These are phyloP conservation scores for Galago senegalensis DNA, from an alignment of 2,797 vertebrate species.

Conservation along the genomic window DNA sequence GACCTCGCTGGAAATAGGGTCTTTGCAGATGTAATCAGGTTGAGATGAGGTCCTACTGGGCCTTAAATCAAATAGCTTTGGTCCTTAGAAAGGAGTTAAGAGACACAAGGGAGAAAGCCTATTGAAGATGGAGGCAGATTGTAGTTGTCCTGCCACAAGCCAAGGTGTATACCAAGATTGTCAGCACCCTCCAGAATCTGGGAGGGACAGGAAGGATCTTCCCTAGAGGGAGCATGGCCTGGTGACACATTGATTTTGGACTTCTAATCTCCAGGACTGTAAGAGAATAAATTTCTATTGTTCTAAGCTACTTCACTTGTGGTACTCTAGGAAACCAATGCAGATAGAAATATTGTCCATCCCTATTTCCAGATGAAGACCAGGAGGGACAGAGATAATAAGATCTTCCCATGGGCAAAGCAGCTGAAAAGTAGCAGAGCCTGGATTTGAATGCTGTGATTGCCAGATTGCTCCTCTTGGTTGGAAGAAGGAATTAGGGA, in stretches of 20 bases:
- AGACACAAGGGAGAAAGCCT: neutral
- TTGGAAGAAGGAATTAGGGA: neutral
- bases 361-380: neutral
- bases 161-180: neutral
- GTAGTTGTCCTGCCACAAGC: neutral
- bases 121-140: neutral
- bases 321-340: neutral
- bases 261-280: neutral
- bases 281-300: neutral
- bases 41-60: neutral
- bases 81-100: neutral
- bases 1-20: neutral
- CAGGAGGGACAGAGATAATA: neutral
- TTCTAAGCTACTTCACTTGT: neutral
- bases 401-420: neutral
- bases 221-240: rapidly evolving
- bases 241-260: neutral
- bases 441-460: neutral
- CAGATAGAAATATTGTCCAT: neutral
- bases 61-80: neutral
- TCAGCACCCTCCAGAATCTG: neutral
- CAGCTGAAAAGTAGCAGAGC: neutral
- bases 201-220: neutral
- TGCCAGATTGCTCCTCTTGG: neutral
- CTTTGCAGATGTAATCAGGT: neutral